Evolutionary conservation across 2,797 vertebrate species (phyloP), one percentile per base, ranked within the genome.

Genomic region (Siniperca obscura): DNA sequence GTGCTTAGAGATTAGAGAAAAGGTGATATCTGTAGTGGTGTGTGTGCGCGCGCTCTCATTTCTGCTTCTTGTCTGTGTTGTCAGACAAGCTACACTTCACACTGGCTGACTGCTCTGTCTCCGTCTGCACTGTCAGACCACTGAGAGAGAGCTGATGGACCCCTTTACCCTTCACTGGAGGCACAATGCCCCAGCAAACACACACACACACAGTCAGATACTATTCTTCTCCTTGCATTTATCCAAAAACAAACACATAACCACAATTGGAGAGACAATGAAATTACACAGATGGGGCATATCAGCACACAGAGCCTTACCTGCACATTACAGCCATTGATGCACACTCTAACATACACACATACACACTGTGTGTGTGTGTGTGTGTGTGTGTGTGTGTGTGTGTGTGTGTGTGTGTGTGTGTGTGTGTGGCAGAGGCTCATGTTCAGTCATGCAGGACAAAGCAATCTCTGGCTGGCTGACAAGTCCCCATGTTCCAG

Each of bases 361-460:
- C 13, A 27, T 48, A 67, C 21, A 48, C 30, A 25, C 22, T 50
- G 30, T 73, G 42, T 73, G 38, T 70, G 27, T 40, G 60, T 57
- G 61, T 46, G 64, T n/a, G 50, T 65, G 50, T 64, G 30, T 22
- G 59, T 34, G 52, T 44, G 44, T 12, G 46, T 21, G 64, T 30
- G 27, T 30, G 27, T 30, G 27, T 30, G 27, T 30, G 27, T 30
- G 27, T 30, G 27, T 30, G 27, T 30, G 27, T 30, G 27, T 30
- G 27, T 30, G 27, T 30, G 27, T 30, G 27, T 30, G 27, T 30
- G 27, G 8, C 38, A 82, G 80, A 80, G 36, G 68, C 55, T 88
- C 80, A 44, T 80, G 90, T 81, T 91, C 91, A 89, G 75, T 89
- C 90, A 87, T 89, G 91, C 93, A 90, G 78, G 72, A 88, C 86